These are phyloP conservation scores for Notolabrus celidotus DNA, from an alignment of 2,797 vertebrate species.

Conservation along the genomic window DNA sequence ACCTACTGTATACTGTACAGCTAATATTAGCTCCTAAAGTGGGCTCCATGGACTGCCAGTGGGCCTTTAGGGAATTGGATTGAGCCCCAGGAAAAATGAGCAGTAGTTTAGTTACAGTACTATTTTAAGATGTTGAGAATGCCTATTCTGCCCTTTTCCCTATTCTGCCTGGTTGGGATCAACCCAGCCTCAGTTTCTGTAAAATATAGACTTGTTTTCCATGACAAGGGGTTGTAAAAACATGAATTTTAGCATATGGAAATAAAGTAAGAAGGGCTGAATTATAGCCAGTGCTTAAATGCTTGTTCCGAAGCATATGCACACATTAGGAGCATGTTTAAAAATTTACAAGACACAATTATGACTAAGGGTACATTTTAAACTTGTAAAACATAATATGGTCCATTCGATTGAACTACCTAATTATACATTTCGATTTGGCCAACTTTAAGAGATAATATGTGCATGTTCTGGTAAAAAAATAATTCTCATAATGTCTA, in stretches of 20 bases:
- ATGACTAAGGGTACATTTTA: neutral
- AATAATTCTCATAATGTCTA: neutral
- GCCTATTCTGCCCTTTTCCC: neutral
- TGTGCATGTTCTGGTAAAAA: neutral
- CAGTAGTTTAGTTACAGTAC: constrained; percentile 35
- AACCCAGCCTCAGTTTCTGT: neutral
- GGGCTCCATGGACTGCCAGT: constrained; percentile 50
- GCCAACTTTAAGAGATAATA: neutral
- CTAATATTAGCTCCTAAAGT: constrained; percentile 58
- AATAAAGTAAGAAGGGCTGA: too few relatives aligned
- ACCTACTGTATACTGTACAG: constrained; percentile 26
- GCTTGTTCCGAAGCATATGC: neutral
- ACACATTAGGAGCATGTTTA: neutral
- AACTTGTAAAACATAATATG: neutral
- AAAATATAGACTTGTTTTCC: neutral
- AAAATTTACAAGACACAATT: neutral
- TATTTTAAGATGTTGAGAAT: constrained; percentile 49
- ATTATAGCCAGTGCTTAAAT: neutral
- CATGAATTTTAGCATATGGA: neutral
- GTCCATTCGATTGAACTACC: neutral
- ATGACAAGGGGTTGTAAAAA: neutral
- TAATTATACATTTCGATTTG: neutral
- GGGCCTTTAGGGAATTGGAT: constrained; percentile 50
- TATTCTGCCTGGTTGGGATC: constrained; percentile 8
- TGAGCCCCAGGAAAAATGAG: constrained; percentile 58